Evolutionary conservation across 2,113 vertebrate species (phyloP).

Genomic region (Rhipidura dahli): DNA sequence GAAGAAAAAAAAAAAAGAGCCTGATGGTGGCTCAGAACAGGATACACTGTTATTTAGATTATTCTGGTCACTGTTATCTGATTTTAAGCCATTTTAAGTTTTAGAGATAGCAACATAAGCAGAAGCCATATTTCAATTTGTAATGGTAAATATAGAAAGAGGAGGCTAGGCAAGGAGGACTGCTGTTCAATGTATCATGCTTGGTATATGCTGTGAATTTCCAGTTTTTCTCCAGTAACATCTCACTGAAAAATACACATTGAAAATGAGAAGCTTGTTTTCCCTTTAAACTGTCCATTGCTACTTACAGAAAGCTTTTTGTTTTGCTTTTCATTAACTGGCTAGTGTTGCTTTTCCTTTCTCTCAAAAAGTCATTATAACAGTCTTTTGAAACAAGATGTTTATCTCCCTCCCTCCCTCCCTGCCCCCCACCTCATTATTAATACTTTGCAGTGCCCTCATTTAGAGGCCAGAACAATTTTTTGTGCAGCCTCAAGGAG

Average conservation of each 20-base stretch:
- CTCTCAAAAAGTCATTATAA: background rate
- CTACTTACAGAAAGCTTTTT: background rate
- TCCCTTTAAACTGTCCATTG: background rate
- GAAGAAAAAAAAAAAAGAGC: background rate
- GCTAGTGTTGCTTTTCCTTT: background rate
- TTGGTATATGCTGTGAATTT: background rate
- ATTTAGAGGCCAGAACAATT: background rate
- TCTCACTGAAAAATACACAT: background rate
- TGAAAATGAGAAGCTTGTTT: background rate
- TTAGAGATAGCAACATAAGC: background rate
- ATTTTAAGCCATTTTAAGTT: slow-evolving; percentile 8
- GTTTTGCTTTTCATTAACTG: background rate
- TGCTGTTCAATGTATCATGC: background rate
- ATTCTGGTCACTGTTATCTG: background rate
- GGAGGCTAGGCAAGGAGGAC: background rate
- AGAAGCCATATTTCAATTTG: background rate
- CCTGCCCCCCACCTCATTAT: background rate
- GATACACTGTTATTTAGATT: background rate
- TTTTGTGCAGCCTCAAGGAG: background rate
- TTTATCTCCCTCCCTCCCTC: background rate
- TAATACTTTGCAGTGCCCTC: background rate
- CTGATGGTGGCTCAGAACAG: background rate
- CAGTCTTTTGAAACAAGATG: background rate
- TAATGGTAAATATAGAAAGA: background rate
- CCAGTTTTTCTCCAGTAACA: background rate